Evolutionary conservation across 2,113 vertebrate species (phyloP).

Genomic region (Apistogramma diplotaenia): DNA sequence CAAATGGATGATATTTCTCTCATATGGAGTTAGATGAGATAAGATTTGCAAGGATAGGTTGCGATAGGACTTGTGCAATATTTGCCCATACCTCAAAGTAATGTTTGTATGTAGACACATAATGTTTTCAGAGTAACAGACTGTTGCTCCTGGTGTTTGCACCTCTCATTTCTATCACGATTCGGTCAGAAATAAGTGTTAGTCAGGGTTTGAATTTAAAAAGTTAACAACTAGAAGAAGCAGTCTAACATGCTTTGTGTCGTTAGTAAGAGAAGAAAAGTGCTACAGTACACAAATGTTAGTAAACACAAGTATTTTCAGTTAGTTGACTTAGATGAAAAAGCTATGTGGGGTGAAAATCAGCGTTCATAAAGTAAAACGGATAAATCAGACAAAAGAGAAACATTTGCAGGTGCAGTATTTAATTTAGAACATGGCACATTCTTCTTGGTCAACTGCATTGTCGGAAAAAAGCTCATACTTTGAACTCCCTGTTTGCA

Average conservation of each 20-base stretch:
- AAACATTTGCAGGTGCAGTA: not conserved
- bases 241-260: not conserved
- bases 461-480: not conserved
- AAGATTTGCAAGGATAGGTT: not conserved
- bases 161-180: not conserved
- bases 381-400: not conserved
- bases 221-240: not conserved
- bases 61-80: not conserved
- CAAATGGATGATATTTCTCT: not conserved
- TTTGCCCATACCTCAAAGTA: not conserved
- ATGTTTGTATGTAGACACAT: not conserved
- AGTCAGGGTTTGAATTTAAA: not conserved
- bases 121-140: not conserved
- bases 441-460: not conserved
- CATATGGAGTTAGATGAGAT: not conserved
- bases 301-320: not conserved
- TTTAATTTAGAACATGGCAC: not conserved
- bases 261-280: not conserved
- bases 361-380: not conserved
- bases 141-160: not conserved
- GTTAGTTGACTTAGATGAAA: not conserved
- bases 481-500: not conserved
- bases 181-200: not conserved
- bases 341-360: not conserved
- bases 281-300: not conserved